Evolutionary conservation across 2,797 vertebrate species (phyloP), one percentile per base, ranked within the genome.

Genomic region (Necrosyrtes monachus): DNA sequence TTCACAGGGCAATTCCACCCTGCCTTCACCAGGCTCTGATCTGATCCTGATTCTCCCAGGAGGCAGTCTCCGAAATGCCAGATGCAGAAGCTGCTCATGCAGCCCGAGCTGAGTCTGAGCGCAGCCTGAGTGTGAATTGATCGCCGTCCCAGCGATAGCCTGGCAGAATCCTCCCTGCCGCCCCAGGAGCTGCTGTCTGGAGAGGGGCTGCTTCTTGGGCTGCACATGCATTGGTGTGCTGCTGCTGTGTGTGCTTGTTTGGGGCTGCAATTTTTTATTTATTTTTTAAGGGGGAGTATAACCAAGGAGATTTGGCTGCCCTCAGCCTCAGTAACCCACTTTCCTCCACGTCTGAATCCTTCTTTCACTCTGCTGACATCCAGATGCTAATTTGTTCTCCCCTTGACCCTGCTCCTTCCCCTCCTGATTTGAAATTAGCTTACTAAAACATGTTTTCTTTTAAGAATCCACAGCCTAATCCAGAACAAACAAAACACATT

Each of bases 401-500:
- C 92, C 88, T 50, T 83, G 96, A 96, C 87, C 93, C 69, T 86
- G 24, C 81, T 91, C 81, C 88, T 60, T 92, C 77, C 79, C 30
- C 56, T 92, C 85, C 94, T 50, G 75, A 31, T 86, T 85, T 85
- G 87, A 96, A 97, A 97, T 69, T 78, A 91, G 97, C 97, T 90
- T 96, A 95, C 93, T 84, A 56, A 96, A 96, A 97, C 97, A 94
- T 86, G 95, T 96, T 97, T 96, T 92, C 95, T 90, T 81, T 91
- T 94, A 90, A 94, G 95, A 96, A 96, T 97, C 95, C 74, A 46
- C 92, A 80, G 87, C 64, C 89, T 78, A 91, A 97, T 97, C 97
- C 96, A 97, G 96, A 92, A 96, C 82, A 97, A 97, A 97, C 96
- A 97, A 97, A 96, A 96, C 95, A 97, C 94, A 95, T 97, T 97